These are phyloP conservation scores for Labrus mixtus DNA, from an alignment of 2,113 vertebrate species.

Conservation along the genomic window DNA sequence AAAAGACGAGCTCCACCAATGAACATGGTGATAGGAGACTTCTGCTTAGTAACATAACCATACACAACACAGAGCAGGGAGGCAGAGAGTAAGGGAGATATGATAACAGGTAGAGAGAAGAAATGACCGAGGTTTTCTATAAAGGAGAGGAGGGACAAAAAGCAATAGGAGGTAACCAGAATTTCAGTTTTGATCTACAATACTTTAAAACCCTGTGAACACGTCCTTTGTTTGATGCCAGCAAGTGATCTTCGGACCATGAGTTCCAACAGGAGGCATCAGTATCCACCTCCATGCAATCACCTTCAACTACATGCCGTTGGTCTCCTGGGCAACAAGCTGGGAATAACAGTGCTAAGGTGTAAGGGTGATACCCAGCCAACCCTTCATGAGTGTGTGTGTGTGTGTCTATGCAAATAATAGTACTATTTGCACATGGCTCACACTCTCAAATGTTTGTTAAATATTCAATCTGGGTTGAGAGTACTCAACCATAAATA, in stretches of 20 bases:
- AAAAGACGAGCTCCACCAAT: slow-evolving; percentile 75
- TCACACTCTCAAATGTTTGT: slow-evolving; percentile 14
- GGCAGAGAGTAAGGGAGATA: slow-evolving; percentile 8
- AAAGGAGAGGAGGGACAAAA: not conserved
- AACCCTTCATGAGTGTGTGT: slow-evolving; percentile 35
- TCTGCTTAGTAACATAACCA: slow-evolving; percentile 81
- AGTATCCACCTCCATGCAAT: slow-evolving; percentile 59
- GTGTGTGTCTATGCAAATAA: slow-evolving; percentile 24
- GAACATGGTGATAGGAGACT: slow-evolving; percentile 66
- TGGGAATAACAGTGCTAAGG: slow-evolving; percentile 60
- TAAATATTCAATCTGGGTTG: slow-evolving; percentile 16
- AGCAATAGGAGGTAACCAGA: not conserved
- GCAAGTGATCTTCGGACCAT: slow-evolving; percentile 59
- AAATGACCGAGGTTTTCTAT: not conserved
- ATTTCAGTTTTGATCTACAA: not conserved
- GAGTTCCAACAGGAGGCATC: slow-evolving; percentile 52
- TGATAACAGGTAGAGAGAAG: slow-evolving; percentile 24
- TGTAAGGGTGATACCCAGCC: slow-evolving; percentile 58
- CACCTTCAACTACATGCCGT: slow-evolving; percentile 68
- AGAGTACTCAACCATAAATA: slow-evolving; percentile 11
- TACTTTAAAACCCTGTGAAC: not conserved
- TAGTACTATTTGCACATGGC: slow-evolving; percentile 17
- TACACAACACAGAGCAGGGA: slow-evolving; percentile 26
- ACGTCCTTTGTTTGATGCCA: slow-evolving; percentile 58
- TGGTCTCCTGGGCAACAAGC: slow-evolving; percentile 74